A percentile compares a stretch with the other conserved stretches of the same genome.
Conservation (phyloP, 2,888 invertebrate species). For the Dorcus hopei region DNA sequence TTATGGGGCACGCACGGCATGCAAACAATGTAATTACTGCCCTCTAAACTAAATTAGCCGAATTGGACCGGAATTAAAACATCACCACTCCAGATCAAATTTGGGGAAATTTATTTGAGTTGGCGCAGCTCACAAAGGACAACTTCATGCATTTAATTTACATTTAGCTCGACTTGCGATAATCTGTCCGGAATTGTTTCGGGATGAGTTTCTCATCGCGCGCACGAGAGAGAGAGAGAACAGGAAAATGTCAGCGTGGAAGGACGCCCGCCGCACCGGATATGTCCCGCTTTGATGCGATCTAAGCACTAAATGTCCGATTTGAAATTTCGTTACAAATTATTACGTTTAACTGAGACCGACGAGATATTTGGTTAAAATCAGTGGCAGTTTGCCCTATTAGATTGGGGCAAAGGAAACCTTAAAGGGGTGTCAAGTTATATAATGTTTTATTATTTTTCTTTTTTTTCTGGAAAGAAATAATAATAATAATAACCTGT, state of each 20-base stretch:
- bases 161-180: slow-evolving; percentile 1
- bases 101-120: background rate
- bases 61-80: too few species aligned
- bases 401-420: too few species aligned
- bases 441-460: too few species aligned
- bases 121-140: background rate
- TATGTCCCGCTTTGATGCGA: slow-evolving; percentile 7
- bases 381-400: too few species aligned
- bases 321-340: slow-evolving; percentile 7
- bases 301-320: slow-evolving; percentile 7
- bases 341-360: background rate
- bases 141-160: background rate
- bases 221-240: background rate
- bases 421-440: too few species aligned
- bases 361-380: too few species aligned
- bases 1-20: background rate
- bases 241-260: slow-evolving; percentile 6
- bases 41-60: background rate
- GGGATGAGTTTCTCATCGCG: slow-evolving; percentile 1
- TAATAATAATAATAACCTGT: too few species aligned
- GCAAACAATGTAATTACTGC: background rate
- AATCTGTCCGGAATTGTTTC: slow-evolving; percentile 3
- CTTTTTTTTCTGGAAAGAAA: too few species aligned
- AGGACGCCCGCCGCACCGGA: slow-evolving; percentile 4
- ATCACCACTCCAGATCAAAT: too few species aligned